These are phyloP conservation scores for Herminia tarsipennalis DNA, from an alignment of 2,888 invertebrate genomes.

Conservation along the genomic window DNA sequence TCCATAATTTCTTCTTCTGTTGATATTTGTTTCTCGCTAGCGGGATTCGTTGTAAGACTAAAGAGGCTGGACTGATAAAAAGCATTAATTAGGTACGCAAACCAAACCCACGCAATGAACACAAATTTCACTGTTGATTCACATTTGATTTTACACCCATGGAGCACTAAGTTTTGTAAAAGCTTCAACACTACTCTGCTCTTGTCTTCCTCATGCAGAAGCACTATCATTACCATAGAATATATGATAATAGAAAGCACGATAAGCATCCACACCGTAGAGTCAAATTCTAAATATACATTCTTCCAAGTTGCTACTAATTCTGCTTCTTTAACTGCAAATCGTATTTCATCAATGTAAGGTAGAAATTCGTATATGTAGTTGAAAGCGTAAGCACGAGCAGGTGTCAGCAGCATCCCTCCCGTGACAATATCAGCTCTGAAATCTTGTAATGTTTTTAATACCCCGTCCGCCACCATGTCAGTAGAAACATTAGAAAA, in stretches of 20 bases:
- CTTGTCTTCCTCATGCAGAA: conserved; percentile 23
- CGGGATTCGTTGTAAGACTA: conserved; percentile 43
- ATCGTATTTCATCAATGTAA: conserved; percentile 50
- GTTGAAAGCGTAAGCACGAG: conserved; percentile 45
- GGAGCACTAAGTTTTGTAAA: conserved; percentile 14
- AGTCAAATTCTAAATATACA: conserved; percentile 44
- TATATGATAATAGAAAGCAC: conserved; percentile 21
- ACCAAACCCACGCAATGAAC: conserved; percentile 60
- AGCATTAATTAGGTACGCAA: conserved; percentile 46
- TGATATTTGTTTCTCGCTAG: conserved; percentile 32
- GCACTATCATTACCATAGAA: conserved; percentile 16
- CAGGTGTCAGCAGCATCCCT: conserved; percentile 39
- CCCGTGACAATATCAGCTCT: conserved; percentile 45
- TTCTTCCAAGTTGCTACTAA: conserved; percentile 48
- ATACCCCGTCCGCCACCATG: conserved; percentile 37
- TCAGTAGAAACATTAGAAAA: conserved; percentile 45
- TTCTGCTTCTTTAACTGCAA: conserved; percentile 53
- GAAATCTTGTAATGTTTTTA: conserved; percentile 35
- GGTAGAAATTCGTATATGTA: conserved; percentile 52
- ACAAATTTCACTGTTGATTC: conserved; percentile 12
- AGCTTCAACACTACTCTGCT: conserved; percentile 21
- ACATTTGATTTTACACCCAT: conserved; percentile 13
- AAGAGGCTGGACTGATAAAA: conserved; percentile 46
- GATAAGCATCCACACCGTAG: conserved; percentile 31
- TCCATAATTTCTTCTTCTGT: conserved; percentile 23